Evolutionary conservation across 2,797 vertebrate genomes (phyloP).

Genomic region (Fratercula arctica): DNA sequence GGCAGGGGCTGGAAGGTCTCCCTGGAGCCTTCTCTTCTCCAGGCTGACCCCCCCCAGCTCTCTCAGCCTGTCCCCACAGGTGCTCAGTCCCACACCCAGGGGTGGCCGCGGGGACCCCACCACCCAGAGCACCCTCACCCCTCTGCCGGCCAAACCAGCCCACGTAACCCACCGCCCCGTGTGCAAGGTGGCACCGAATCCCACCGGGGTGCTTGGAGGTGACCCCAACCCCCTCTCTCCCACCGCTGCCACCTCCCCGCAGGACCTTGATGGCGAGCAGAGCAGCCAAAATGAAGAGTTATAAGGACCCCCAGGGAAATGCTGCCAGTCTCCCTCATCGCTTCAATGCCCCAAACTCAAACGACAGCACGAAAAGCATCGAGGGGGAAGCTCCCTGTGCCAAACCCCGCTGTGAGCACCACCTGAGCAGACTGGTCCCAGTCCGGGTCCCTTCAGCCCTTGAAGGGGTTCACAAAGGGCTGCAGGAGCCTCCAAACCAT

Average conservation of each 20-base stretch:
- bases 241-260: accelerated
- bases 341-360: neutral
- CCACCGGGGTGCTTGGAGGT: accelerated
- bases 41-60: neutral
- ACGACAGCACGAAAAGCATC: neutral
- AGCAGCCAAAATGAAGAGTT: neutral
- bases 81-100: neutral
- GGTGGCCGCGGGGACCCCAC: accelerated
- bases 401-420: accelerated
- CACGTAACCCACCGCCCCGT: accelerated
- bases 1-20: neutral
- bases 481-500: neutral
- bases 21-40: neutral
- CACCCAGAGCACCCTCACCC: accelerated
- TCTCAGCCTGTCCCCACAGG: neutral
- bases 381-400: accelerated
- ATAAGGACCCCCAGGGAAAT: neutral
- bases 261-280: accelerated
- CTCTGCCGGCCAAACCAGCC: neutral
- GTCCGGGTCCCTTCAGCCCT: neutral
- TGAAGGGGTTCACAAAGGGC: neutral
- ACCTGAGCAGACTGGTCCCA: accelerated
- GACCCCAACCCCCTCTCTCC: neutral
- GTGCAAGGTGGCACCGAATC: accelerated
- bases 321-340: accelerated